Percentiles rank a stretch among this genome's conserved stretches.
These are phyloP conservation scores for Percopsis transmontana DNA, from an alignment of 2,113 vertebrate species.

Conservation along the genomic window DNA sequence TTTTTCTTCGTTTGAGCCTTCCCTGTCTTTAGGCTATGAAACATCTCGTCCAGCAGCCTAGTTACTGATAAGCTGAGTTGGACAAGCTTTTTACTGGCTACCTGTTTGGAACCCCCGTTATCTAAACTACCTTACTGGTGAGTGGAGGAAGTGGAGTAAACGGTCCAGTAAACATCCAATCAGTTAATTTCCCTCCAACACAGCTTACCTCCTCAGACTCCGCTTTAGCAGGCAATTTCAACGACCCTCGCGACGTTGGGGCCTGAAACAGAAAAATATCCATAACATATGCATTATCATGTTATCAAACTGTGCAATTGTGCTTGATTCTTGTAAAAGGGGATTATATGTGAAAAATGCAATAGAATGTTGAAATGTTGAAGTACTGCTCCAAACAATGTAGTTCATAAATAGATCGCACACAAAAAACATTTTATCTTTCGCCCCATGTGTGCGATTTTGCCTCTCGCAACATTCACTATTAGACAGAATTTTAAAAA, in stretches of 20 bases:
- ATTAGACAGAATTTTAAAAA: no score
- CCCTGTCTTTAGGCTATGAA: no score
- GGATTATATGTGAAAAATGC: no score
- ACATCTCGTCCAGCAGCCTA: not conserved
- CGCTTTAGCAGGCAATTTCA: constrained; percentile 65
- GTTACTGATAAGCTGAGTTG: not conserved
- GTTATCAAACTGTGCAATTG: not conserved
- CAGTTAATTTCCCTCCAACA: not conserved
- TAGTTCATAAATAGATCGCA: no score
- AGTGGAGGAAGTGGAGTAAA: not conserved
- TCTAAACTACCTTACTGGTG: no score
- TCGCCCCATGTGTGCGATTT: no score
- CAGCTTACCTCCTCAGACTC: constrained; percentile 76
- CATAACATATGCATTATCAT: not conserved
- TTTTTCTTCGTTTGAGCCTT: no score
- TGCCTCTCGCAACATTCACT: no score
- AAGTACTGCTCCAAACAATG: no score
- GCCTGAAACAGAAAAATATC: constrained; percentile 49
- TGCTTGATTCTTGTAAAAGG: not conserved
- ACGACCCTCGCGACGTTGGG: constrained; percentile 56
- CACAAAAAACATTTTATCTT: no score
- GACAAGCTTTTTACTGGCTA: not conserved
- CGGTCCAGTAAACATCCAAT: no score
- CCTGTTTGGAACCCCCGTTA: not conserved
- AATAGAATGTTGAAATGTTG: no score